Evolutionary conservation across 2,797 vertebrate genomes (phyloP).

Genomic region (Aythya fuligula): DNA sequence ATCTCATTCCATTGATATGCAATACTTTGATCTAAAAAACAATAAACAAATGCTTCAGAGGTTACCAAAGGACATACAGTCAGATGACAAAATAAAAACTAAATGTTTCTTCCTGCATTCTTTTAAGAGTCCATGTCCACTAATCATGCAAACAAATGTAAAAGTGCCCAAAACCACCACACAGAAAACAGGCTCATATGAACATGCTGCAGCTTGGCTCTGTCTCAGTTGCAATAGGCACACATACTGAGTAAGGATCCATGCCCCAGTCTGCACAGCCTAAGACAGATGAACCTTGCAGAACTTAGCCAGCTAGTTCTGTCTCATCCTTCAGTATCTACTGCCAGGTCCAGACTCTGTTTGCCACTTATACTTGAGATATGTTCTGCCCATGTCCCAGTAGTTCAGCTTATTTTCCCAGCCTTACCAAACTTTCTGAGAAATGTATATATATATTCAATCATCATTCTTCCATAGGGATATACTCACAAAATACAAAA

Average conservation of each 20-base stretch:
- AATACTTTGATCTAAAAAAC: conserved; percentile 29
- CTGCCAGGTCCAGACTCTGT: accelerated
- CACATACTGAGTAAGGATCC: accelerated
- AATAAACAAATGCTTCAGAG: neutral
- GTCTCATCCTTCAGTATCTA: neutral
- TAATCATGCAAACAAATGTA: neutral
- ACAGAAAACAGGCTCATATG: neutral
- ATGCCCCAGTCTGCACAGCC: neutral
- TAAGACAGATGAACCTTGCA: neutral
- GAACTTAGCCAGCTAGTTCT: neutral
- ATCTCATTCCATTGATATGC: neutral
- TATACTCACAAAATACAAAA: neutral
- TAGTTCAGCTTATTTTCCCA: neutral
- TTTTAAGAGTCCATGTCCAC: neutral
- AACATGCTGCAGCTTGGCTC: neutral
- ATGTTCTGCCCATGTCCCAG: neutral
- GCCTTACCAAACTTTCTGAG: neutral
- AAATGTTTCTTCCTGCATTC: neutral
- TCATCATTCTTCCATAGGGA: neutral
- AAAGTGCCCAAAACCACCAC: neutral
- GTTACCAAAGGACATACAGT: neutral
- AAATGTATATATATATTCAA: neutral
- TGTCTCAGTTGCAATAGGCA: neutral
- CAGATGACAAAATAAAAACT: neutral
- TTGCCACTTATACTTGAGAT: neutral